Evolutionary conservation across 2,888 invertebrate species (phyloP).

Genomic region (Leptopilina syphax): DNA sequence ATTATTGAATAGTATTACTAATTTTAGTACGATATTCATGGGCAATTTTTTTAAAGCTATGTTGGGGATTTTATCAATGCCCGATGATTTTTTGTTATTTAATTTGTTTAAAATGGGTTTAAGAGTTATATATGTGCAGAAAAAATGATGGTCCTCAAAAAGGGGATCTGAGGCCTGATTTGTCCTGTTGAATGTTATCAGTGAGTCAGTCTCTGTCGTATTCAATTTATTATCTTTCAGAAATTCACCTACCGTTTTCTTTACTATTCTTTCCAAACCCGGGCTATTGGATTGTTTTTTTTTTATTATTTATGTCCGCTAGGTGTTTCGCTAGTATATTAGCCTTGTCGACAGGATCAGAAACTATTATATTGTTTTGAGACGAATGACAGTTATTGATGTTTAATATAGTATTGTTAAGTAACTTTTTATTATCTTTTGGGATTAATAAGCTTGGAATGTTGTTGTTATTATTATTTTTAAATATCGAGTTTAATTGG

Average conservation of each 20-base stretch:
- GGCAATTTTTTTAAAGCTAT: conserved; percentile 20
- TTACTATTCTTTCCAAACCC: too few relatives aligned
- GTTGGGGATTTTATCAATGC: neutral
- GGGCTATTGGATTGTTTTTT: too few relatives aligned
- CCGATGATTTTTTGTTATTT: neutral
- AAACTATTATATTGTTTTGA: too few relatives aligned
- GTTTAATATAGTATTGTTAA: neutral
- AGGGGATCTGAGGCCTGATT: neutral
- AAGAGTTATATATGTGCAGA: neutral
- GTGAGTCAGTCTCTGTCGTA: neutral
- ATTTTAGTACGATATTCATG: neutral
- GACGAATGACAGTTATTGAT: too few relatives aligned
- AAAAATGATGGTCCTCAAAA: neutral
- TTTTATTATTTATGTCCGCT: too few relatives aligned
- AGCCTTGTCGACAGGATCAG: too few relatives aligned
- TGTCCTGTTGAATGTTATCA: neutral
- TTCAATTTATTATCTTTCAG: neutral
- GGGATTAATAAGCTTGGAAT: neutral
- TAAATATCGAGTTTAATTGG: neutral
- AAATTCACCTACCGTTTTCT: too few relatives aligned
- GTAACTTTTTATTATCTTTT: neutral
- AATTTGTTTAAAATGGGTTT: neutral
- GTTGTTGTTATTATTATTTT: neutral
- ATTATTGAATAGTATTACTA: conserved; percentile 16
- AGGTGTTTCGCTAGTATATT: too few relatives aligned